Evolutionary conservation across 2,113 vertebrate species (phyloP), one percentile per base, ranked within the genome.

Genomic region (Leucopsar rothschildi): DNA sequence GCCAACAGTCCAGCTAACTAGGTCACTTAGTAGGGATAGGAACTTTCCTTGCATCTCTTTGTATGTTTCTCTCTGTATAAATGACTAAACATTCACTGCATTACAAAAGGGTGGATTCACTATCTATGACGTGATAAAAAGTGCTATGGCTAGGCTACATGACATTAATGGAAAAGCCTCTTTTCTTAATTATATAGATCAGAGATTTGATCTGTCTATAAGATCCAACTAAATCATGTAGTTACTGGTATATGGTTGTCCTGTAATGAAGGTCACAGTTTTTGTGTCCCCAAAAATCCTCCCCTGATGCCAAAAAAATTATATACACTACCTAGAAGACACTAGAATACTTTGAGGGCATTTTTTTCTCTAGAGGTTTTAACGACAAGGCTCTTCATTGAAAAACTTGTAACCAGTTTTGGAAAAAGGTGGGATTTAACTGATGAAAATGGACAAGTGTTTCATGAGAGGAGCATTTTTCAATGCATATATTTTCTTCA

Each of bases 401-500:
- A 78, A 86, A 73, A 53, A 25, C 9, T 21, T 79, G 12, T 23
- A 49, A 52, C 1, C 1, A 35, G 5, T 57, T 92, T 28, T 53
- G 28, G 18, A 55, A 82, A 80, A 82, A 81, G 4, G 1, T 53
- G 5, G 2, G 4, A 1, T 72, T 75, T 71, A 35, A 42, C 12
- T 59, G 64, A 15, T 59, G 6, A 91, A 86, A 89, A 83, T 33
- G 6, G 24, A 44, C 10, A 35, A 31, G 2, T 20, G 7, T 66
- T 75, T 84, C 19, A 52, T 42, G 18, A 63, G 6, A 79, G 14
- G 15, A 86, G 53, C 0, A 10, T 55, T 70, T 86, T 42, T 92
- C 20, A 63, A n/a, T 3, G 1, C 0, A 0, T 9, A 3, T 29
- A 21, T 55, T 78, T 77, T 64, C 56, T 71, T 90, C 35, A 72